Base-by-base conservation (phyloP, 2,888 invertebrate genomes). In the Heliconius charithonia region DNA sequence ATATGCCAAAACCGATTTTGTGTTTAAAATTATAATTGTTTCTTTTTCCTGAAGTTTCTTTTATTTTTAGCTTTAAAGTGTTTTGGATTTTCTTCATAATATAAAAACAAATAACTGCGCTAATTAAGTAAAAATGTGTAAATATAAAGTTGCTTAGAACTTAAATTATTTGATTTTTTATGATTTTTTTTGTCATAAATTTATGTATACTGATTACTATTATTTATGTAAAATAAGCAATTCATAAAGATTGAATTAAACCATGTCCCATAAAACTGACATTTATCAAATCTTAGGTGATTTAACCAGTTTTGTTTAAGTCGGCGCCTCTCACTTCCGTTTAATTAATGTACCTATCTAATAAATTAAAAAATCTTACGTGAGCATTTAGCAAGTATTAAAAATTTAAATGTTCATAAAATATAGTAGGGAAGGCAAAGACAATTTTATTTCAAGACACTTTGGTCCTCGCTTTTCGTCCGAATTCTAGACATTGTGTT, bases 321-420 rank as follows among this genome's bases (percentile, higher is more conserved):
- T 37, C 56, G 19, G 37, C 45, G 65, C 73, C 75, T 73, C 67
- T 77, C 73, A 77, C 77, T 77, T 77, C 77, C 77, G 45, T 37
- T 32, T 29, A 59, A 37, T 66, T 66, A 66, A 73, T 41, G 29
- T 67, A 41, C 37, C 9, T 32, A 45, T 59, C n/a, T 51, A 74
- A 74, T 63, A 74, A 45, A 74, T 41, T 74, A 29, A 65, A n/a
- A 65, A 19, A 29, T 62, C 19, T 45, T 63, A 41, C 62, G 63
- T 65, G 13, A 45, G 1, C 22, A 27, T 74, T 63, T 27, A 63
- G 63, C 41, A 4, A 27, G 6, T 22, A 13, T 72, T 72, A 72
- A n/a, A 41, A 2, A 45, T 37, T 37, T 22, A 32, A 51, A 51
- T 6, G 6, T 51, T 51, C 19, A 51, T 19, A n/a, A 56, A n/a